These are phyloP conservation scores for Strigamia crassipes DNA, from an alignment of 2,888 invertebrate species.

Conservation along the genomic window DNA sequence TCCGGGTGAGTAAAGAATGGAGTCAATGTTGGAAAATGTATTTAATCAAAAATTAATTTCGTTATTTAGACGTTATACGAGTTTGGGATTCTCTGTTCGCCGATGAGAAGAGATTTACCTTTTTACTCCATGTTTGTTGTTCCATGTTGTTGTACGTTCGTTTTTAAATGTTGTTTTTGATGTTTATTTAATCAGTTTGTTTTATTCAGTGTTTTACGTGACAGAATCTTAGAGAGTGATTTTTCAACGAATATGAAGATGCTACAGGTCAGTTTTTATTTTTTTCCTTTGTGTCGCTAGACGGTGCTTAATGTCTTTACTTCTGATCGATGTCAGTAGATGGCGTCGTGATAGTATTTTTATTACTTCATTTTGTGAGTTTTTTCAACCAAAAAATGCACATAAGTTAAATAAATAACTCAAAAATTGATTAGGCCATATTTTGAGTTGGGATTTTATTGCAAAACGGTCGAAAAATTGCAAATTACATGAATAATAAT, in stretches of 20 bases:
- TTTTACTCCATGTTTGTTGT: slow-evolving; percentile 89
- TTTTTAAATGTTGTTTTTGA: slow-evolving; percentile 45
- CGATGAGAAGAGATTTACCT: slow-evolving; percentile 85
- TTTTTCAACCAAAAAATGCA: too few relatives aligned
- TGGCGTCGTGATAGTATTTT: not conserved
- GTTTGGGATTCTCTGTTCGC: slow-evolving; percentile 98
- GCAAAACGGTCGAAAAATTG: too few relatives aligned
- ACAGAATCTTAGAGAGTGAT: slow-evolving; percentile 81
- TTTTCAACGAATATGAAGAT: slow-evolving; percentile 93
- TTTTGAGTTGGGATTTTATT: too few relatives aligned
- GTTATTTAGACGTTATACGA: slow-evolving; percentile 77
- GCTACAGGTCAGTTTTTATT: slow-evolving; percentile 68
- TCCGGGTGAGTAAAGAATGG: slow-evolving; percentile 64
- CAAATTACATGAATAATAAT: too few relatives aligned
- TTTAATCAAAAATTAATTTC: not conserved
- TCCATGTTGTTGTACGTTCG: slow-evolving; percentile 93
- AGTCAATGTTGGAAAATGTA: not conserved
- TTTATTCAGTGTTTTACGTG: slow-evolving; percentile 73
- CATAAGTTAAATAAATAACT: too few relatives aligned
- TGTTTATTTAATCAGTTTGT: slow-evolving; percentile 41
- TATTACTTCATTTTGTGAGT: too few relatives aligned
- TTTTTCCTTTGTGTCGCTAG: not conserved
- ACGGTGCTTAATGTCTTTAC: not conserved
- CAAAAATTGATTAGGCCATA: too few relatives aligned
- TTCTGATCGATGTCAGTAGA: not conserved